A percentile compares a stretch with the other conserved stretches of the same genome.
Evolutionary conservation across 2,113 vertebrate genomes (phyloP).

Genomic region (Triplophysa siluroides): DNA sequence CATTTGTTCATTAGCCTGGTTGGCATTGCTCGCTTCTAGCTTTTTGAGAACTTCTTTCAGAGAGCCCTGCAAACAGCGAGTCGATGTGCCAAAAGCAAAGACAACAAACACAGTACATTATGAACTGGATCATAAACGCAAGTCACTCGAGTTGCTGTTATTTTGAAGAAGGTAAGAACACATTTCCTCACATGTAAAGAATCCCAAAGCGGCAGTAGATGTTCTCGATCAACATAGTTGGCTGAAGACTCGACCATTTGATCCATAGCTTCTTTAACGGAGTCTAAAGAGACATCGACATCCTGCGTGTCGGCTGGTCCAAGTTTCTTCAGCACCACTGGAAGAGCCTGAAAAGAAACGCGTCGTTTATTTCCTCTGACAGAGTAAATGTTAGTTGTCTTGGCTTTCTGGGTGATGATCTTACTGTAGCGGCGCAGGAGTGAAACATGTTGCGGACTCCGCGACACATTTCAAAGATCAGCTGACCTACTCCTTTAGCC

Average conservation of each 20-base stretch:
- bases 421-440: slow-evolving; percentile 85
- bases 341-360: slow-evolving; percentile 74
- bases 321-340: slow-evolving; percentile 81
- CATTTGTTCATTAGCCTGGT: slow-evolving; percentile 78
- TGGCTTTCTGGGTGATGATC: neutral
- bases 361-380: neutral
- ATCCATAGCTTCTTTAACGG: slow-evolving; percentile 81
- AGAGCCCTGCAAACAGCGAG: slow-evolving; percentile 51
- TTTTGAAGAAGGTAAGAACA: neutral
- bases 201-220: slow-evolving; percentile 84
- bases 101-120: neutral
- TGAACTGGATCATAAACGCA: neutral
- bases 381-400: neutral
- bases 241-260: slow-evolving; percentile 81
- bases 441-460: slow-evolving; percentile 95
- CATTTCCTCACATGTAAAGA: slow-evolving; percentile 78
- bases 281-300: slow-evolving; percentile 77
- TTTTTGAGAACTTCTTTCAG: slow-evolving; percentile 57
- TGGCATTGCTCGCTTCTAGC: slow-evolving; percentile 49
- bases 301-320: slow-evolving; percentile 79
- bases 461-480: slow-evolving; percentile 96
- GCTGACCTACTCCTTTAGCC: slow-evolving; percentile 85
- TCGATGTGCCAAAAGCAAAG: neutral
- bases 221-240: slow-evolving; percentile 78
- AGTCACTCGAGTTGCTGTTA: neutral